Percentiles rank a stretch among this genome's conserved stretches.
Evolutionary conservation across 2,113 vertebrate genomes (phyloP).

Genomic region (Daphoenositta chrysoptera): DNA sequence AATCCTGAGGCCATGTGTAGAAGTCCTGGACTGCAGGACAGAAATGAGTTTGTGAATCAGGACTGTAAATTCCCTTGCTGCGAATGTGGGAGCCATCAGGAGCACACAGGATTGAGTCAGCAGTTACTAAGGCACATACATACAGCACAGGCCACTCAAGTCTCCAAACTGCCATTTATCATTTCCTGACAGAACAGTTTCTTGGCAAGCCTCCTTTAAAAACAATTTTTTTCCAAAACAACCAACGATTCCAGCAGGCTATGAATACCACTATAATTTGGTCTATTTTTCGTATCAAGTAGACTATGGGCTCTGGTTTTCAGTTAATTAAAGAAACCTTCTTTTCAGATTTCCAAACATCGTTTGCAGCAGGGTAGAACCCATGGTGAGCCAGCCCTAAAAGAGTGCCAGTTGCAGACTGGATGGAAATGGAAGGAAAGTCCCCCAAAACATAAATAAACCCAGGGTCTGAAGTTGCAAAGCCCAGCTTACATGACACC

Average conservation of each 20-base stretch:
- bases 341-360: not conserved
- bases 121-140: conserved; percentile 60
- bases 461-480: not conserved
- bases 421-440: not conserved
- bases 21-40: not conserved
- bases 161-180: conserved; percentile 67
- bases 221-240: conserved; percentile 63
- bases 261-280: conserved; percentile 64
- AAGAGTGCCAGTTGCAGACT: not conserved
- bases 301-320: conserved; percentile 34
- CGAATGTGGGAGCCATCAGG: conserved; percentile 51
- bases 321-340: conserved; percentile 60
- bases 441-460: not conserved
- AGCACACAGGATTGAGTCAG: conserved; percentile 58
- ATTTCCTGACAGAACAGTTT: conserved; percentile 68
- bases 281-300: conserved; percentile 65
- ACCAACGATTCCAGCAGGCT: conserved; percentile 62
- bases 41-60: conserved; percentile 46
- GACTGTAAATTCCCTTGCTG: conserved; percentile 29
- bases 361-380: conserved; percentile 10
- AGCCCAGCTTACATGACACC: not conserved
- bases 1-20: not conserved
- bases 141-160: conserved; percentile 45
- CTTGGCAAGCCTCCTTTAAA: conserved; percentile 66
- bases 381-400: not conserved